Evolutionary conservation across 2,113 vertebrate species (phyloP).

Genomic region (Psettodes erumei): DNA sequence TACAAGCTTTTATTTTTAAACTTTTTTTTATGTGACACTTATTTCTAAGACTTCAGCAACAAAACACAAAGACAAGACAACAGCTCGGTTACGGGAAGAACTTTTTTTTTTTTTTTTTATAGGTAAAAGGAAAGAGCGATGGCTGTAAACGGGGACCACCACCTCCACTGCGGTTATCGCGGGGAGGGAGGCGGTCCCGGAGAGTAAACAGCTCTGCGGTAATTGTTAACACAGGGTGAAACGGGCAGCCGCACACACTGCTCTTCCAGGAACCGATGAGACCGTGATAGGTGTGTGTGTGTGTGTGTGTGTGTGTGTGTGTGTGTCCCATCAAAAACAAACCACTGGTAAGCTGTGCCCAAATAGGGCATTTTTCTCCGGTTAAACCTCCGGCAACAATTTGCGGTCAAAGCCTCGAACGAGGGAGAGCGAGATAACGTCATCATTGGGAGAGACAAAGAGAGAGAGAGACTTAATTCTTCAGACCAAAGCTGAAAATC

Average conservation of each 20-base stretch:
- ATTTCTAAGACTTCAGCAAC: too few species aligned
- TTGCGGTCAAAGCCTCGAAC: background rate
- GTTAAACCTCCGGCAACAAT: constrained; percentile 21
- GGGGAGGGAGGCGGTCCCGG: constrained; percentile 10
- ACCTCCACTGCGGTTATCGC: background rate
- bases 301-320: background rate
- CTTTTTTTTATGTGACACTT: too few species aligned
- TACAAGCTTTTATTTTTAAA: too few species aligned
- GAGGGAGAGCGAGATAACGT: background rate
- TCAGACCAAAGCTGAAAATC: background rate
- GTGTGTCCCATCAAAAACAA: too few species aligned
- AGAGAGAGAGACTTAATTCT: background rate
- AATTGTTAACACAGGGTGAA: constrained; percentile 44
- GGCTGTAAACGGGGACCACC: background rate
- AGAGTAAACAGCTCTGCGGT: constrained; percentile 35
- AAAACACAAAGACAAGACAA: too few species aligned
- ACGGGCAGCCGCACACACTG: constrained; percentile 1
- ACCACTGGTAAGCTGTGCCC: background rate
- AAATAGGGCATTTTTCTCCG: constrained; percentile 1
- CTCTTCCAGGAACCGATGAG: constrained; percentile 15
- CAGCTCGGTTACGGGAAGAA: too few species aligned
- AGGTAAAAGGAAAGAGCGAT: background rate
- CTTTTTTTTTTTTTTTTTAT: too few species aligned
- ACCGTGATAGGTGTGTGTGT: background rate
- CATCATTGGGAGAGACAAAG: background rate